Conservation (phyloP, 2,888 invertebrate genomes). For the Sphinx pinastri region DNA sequence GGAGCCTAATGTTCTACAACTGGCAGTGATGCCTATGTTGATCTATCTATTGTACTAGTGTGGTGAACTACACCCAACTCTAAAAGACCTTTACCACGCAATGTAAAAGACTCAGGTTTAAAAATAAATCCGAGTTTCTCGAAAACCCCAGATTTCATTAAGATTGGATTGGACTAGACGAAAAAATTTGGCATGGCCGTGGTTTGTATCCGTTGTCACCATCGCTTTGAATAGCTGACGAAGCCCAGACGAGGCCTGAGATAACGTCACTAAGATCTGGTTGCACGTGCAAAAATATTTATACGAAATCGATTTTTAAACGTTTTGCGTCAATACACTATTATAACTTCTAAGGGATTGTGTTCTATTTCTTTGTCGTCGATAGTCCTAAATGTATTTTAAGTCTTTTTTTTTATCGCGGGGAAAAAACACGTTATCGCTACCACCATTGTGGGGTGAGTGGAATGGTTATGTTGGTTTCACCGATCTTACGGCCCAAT, state of each 20-base stretch:
- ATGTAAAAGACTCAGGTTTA: neutral
- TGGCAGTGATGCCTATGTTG: too few relatives aligned
- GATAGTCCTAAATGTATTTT: neutral
- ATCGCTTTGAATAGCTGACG: conserved; percentile 16
- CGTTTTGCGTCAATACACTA: neutral
- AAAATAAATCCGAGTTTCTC: neutral
- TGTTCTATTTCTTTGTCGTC: neutral
- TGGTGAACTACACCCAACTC: too few relatives aligned
- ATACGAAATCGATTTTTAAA: neutral
- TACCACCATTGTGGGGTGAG: too few relatives aligned
- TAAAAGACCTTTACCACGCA: too few relatives aligned
- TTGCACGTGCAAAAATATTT: neutral
- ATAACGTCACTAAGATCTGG: conserved; percentile 17
- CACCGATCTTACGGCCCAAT: too few relatives aligned
- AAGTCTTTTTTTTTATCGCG: too few relatives aligned
- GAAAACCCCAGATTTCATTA: neutral
- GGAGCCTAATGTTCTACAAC: too few relatives aligned
- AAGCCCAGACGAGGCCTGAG: conserved; percentile 11
- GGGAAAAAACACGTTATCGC: too few relatives aligned
- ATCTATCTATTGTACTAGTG: too few relatives aligned
- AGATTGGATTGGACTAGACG: neutral
- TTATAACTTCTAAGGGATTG: neutral
- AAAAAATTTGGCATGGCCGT: conserved; percentile 19
- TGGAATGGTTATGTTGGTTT: too few relatives aligned
- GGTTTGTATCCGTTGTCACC: conserved; percentile 12